Evolutionary conservation across 1,140 invertebrate genomes (phyloP).

Genomic region (Lithobius niger): DNA sequence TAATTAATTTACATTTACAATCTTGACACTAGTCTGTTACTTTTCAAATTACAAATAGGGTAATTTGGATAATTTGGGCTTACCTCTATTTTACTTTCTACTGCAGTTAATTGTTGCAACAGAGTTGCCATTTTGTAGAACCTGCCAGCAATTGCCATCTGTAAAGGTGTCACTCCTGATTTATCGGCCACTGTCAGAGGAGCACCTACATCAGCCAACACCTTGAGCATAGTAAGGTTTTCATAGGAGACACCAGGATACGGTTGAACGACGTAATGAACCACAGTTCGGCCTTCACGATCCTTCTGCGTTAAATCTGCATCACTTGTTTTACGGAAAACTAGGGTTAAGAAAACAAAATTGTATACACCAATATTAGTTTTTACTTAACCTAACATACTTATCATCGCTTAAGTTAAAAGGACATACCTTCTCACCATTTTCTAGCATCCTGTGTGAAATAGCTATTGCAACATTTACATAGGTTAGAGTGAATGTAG

Average conservation of each 20-base stretch:
- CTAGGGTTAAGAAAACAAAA: too few relatives aligned
- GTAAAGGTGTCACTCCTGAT: constrained; percentile 26
- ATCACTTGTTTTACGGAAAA: constrained; percentile 8
- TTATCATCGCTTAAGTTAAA: too few relatives aligned
- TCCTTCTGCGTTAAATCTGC: constrained; percentile 29
- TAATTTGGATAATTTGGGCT: too few relatives aligned
- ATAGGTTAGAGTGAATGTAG: too few relatives aligned
- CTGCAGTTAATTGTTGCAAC: constrained; percentile 13
- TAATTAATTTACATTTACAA: too few relatives aligned
- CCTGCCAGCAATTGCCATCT: constrained; percentile 12
- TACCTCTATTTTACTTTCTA: constrained; percentile 13
- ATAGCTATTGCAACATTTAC: too few relatives aligned
- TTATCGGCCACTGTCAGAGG: constrained; percentile 25
- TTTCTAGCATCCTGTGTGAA: too few relatives aligned
- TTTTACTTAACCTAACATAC: too few relatives aligned
- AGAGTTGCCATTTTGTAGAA: constrained; percentile 1
- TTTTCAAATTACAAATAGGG: too few relatives aligned
- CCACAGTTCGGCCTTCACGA: constrained; percentile 31
- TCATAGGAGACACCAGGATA: constrained; percentile 29
- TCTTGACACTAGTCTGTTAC: too few relatives aligned
- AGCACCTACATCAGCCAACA: constrained; percentile 30
- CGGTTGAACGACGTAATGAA: constrained; percentile 36
- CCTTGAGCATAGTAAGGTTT: constrained; percentile 27
- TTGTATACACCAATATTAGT: not conserved
- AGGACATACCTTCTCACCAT: too few relatives aligned